Percentiles rank a stretch among this genome's conserved stretches.
Evolutionary conservation across 2,888 invertebrate species (phyloP).

Genomic region (Caenorhabditis afra): DNA sequence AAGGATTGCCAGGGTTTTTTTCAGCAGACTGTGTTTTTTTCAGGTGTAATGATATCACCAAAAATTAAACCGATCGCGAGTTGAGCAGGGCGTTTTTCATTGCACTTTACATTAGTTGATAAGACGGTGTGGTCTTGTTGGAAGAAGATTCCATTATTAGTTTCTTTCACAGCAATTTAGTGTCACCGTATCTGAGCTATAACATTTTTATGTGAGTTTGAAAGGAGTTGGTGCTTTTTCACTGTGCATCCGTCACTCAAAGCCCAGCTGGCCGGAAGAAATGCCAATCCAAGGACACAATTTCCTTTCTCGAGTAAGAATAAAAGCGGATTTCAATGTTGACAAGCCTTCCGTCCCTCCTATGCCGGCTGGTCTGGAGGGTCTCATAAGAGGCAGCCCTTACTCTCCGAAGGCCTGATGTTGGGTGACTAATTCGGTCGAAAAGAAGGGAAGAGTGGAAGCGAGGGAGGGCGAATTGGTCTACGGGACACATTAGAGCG

Average conservation of each 20-base stretch:
- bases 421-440: conserved; percentile 47
- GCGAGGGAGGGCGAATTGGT: background rate
- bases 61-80: too few relatives aligned
- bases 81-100: too few relatives aligned
- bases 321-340: conserved; percentile 1
- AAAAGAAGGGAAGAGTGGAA: conserved; percentile 12
- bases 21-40: too few relatives aligned
- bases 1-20: background rate
- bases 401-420: conserved; percentile 2
- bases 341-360: background rate
- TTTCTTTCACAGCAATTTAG: too few relatives aligned
- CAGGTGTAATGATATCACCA: too few relatives aligned
- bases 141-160: too few relatives aligned
- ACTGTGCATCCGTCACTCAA: too few relatives aligned
- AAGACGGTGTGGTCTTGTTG: too few relatives aligned
- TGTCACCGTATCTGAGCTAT: too few relatives aligned
- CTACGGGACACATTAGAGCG: conserved; percentile 42
- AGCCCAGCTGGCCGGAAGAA: background rate
- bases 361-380: background rate
- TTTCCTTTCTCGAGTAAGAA: conserved; percentile 6
- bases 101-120: too few relatives aligned
- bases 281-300: background rate
- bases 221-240: too few relatives aligned
- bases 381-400: background rate
- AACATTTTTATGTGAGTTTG: too few relatives aligned